phyloP scores from a whole-genome alignment of 2,113 vertebrate species.

The Dipodomys spectabilis region DNA sequence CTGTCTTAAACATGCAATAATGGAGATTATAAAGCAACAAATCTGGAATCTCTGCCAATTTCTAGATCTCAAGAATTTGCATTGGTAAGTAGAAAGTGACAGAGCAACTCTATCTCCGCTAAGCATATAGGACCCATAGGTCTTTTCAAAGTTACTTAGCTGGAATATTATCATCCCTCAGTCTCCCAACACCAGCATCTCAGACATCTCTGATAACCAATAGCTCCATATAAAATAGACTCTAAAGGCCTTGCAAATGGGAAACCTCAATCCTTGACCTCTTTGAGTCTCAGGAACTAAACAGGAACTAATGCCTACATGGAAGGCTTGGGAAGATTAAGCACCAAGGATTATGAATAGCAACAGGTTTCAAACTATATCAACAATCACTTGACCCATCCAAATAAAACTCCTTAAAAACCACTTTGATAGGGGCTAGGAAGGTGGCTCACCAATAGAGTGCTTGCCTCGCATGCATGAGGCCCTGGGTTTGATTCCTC shows the following conservation, averaged over 20 bases:
- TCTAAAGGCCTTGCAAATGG: neutral
- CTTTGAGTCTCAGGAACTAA: neutral
- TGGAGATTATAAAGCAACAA: conserved; percentile 41
- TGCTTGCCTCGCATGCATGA: too few species aligned
- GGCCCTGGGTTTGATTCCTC: too few species aligned
- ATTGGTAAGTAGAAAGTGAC: conserved; percentile 49
- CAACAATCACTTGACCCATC: neutral
- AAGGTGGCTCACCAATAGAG: too few species aligned
- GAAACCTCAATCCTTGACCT: neutral
- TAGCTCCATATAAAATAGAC: neutral
- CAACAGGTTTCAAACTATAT: conserved; percentile 1
- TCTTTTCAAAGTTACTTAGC: neutral
- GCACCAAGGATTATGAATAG: neutral
- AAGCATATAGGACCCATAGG: accelerated
- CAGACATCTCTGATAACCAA: neutral
- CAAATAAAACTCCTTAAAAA: conserved; percentile 14
- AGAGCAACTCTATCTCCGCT: neutral
- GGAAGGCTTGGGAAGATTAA: neutral
- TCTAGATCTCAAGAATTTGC: conserved; percentile 19
- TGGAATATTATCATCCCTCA: neutral
- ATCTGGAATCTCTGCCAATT: conserved; percentile 53
- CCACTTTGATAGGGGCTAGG: neutral
- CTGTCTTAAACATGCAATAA: neutral
- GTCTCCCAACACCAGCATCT: neutral
- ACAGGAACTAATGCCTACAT: neutral